Evolutionary conservation across 2,888 invertebrate genomes (phyloP).

Genomic region (Polyploca ridens): DNA sequence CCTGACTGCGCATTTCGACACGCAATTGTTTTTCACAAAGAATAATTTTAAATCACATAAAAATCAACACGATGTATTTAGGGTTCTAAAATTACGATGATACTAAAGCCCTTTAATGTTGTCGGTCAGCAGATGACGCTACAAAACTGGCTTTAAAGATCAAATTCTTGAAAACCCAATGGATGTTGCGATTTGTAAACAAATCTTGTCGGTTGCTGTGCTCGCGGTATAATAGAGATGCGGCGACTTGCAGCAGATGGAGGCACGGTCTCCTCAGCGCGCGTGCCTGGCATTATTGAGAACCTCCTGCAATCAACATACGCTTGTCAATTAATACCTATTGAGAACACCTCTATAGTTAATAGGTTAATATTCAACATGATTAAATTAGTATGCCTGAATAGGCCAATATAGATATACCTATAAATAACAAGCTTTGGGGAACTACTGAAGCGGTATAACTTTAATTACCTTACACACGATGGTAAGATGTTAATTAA

Average conservation of each 20-base stretch:
- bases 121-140: not conserved
- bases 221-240: conserved; percentile 63
- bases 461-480: too few relatives aligned
- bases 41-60: not conserved
- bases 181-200: conserved; percentile 47
- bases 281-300: conserved; percentile 71
- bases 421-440: not conserved
- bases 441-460: too few relatives aligned
- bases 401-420: not conserved
- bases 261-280: conserved; percentile 47
- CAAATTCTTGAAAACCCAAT: conserved; percentile 71
- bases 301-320: conserved; percentile 58
- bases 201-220: conserved; percentile 51
- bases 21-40: too few relatives aligned
- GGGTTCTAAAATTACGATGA: not conserved
- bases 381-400: not conserved
- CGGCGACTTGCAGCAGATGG: conserved; percentile 43
- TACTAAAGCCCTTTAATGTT: too few relatives aligned
- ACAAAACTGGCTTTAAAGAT: conserved; percentile 37
- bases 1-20: not conserved
- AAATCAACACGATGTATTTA: too few relatives aligned
- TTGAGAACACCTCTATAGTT: not conserved
- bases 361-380: not conserved
- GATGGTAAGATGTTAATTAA: too few relatives aligned
- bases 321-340: conserved; percentile 15